These are phyloP conservation scores for Tragelaphus buxtoni DNA, from an alignment of 2,113 vertebrate species.

Conservation along the genomic window DNA sequence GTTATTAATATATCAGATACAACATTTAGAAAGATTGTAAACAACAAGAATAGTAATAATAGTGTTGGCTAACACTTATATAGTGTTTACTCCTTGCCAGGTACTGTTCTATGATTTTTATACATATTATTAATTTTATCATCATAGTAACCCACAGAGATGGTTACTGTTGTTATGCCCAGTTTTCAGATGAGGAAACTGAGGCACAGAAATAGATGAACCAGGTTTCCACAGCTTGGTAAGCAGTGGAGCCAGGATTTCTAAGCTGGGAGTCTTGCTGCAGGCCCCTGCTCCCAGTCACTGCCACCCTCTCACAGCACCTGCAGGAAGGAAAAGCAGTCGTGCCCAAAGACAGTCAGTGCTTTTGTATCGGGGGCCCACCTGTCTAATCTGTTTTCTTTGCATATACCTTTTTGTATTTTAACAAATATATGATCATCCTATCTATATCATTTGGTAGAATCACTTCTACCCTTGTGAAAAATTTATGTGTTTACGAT, in stretches of 20 bases:
- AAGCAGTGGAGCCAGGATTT: background rate
- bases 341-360: background rate
- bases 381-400: background rate
- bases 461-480: background rate
- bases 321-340: background rate
- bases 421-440: background rate
- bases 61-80: background rate
- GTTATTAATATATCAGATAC: background rate
- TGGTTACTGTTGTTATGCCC: background rate
- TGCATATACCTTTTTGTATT: background rate
- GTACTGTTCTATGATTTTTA: background rate
- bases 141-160: background rate
- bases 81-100: background rate
- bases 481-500: background rate
- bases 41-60: background rate
- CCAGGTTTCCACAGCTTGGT: background rate
- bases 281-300: background rate
- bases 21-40: background rate
- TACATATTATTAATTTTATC: background rate
- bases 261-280: background rate
- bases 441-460: background rate
- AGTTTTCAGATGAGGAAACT: background rate
- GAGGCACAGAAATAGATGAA: background rate
- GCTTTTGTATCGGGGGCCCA: background rate
- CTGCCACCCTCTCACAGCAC: fast-evolving